A percentile compares a stretch with the other conserved stretches of the same genome.
Evolutionary conservation across 1,140 invertebrate species (phyloP).

Genomic region (Drosophila auraria): DNA sequence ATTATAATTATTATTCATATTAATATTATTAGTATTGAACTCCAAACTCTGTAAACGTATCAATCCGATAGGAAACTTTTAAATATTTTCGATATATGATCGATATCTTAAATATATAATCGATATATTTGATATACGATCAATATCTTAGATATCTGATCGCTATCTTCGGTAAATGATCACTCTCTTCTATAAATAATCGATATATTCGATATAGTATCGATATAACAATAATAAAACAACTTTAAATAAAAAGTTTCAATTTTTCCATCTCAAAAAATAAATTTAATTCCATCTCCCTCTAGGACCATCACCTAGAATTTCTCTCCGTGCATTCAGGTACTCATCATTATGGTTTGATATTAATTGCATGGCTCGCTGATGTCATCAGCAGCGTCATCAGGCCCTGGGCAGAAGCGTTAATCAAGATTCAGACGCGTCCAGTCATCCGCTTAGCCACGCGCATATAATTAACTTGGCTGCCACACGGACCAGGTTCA

Average conservation of each 20-base stretch:
- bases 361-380: constrained; percentile 74
- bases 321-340: constrained; percentile 13
- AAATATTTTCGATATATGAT: no score
- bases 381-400: constrained; percentile 73
- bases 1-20: no score
- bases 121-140: neutral
- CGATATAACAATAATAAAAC: no score
- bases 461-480: constrained; percentile 80
- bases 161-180: neutral
- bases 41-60: no score
- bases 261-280: neutral
- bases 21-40: no score
- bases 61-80: no score
- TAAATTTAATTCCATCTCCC: neutral
- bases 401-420: constrained; percentile 43
- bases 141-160: neutral
- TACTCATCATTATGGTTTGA: constrained; percentile 68
- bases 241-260: neutral
- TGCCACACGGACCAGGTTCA: constrained; percentile 65
- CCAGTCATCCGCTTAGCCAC: constrained; percentile 68
- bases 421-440: constrained; percentile 72
- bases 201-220: no score
- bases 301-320: neutral
- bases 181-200: no score
- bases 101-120: no score